Base-by-base conservation (phyloP, 2,797 vertebrate genomes). In the Sebastes nivosus region DNA sequence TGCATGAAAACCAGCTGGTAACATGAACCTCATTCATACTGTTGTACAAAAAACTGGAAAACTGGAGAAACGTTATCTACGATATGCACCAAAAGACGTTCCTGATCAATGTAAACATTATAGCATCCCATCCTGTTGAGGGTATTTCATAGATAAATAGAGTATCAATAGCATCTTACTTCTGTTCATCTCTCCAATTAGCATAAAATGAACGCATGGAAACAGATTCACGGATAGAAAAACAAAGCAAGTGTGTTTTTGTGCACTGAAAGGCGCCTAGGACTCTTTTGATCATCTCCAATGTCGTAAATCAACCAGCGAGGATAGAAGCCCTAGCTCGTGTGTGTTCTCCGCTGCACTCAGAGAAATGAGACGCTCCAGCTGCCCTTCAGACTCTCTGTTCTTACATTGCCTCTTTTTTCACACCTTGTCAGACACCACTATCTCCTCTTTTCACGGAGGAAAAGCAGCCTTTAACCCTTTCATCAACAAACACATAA, bases 351-450 rank as follows among this genome's bases (percentile, higher is more conserved):
- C 73, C 67, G 72, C 75, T 64, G 77, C 61, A 27, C 59, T 20
- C 74, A 85, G 80, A 91, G 81, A 86, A 86, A 92, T 83, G 75
- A 90, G 82, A 88, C 81, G 77, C 86, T 72, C 66, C 22, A 38
- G 70, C 77, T 74, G 91, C 88, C 89, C 87, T 90, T 93, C 90
- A 91, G 92, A 87, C 82, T 81, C 77, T 65, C 80, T 55, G 58
- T 79, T 89, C 86, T 66, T 82, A 58, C 79, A 20, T 72, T 32
- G 66, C 79, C 78, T 91, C 76, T 82, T 89, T 85, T 90, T 84
- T 93, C 90, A 93, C 93, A 93, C 87, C 88, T 89, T 92, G 92
- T 94, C 93, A 93, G 84, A 94, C 88, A 86, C 73, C 75, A 80
- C 84, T 73, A 79, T 84, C 84, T 87, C 82, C 64, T 82, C 55